These are phyloP conservation scores for Mugil cephalus DNA, from an alignment of 2,113 vertebrate species.

Conservation along the genomic window DNA sequence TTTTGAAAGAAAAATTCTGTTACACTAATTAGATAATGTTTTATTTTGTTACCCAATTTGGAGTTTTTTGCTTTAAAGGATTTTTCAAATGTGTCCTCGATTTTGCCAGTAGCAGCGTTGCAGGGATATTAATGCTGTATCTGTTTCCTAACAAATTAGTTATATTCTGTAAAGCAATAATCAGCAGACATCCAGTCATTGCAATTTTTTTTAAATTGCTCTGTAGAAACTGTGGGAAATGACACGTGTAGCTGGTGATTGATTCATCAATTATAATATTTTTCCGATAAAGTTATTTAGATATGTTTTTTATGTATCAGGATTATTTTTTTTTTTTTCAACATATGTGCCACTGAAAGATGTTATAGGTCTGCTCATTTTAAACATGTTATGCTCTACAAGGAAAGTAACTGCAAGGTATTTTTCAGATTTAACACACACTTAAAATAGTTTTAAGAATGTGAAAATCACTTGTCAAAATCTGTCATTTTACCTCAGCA, in stretches of 20 bases:
- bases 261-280: not conserved
- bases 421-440: too few relatives aligned
- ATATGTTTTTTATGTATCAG: too few relatives aligned
- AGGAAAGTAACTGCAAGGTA: too few relatives aligned
- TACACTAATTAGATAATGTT: not conserved
- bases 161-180: constrained; percentile 82
- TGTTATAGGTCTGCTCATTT: not conserved
- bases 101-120: constrained; percentile 67
- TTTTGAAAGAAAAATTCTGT: constrained; percentile 7
- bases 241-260: not conserved
- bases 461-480: constrained; percentile 5
- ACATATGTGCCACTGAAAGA: not conserved
- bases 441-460: too few relatives aligned
- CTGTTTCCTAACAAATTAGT: constrained; percentile 52
- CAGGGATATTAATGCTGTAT: constrained; percentile 66
- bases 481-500: not conserved
- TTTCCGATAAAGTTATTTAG: too few relatives aligned
- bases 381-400: too few relatives aligned
- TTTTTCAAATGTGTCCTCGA: constrained; percentile 42
- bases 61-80: constrained; percentile 23
- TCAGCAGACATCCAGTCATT: constrained; percentile 34
- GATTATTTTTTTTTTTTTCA: too few relatives aligned
- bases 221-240: constrained; percentile 1
- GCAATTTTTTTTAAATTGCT: constrained; percentile 19
- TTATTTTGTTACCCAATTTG: constrained; percentile 4